phyloP scores from a whole-genome alignment of 2,888 invertebrate species.

The Spisula solida region DNA sequence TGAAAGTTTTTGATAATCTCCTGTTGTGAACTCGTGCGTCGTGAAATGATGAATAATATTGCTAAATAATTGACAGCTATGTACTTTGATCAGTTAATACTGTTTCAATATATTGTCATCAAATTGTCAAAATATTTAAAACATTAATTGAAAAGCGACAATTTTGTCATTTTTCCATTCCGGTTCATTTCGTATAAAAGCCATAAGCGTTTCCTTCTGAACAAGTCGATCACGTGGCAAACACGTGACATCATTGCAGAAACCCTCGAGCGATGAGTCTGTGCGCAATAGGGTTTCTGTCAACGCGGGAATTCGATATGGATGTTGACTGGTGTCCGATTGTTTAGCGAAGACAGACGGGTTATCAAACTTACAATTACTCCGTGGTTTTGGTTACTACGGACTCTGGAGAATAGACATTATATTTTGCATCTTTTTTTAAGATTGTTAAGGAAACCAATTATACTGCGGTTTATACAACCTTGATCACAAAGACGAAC shows the following conservation, averaged over 20 bases:
- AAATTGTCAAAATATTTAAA: slow-evolving; percentile 45
- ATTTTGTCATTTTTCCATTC: slow-evolving; percentile 33
- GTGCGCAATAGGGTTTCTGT: slow-evolving; percentile 60
- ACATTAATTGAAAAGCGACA: slow-evolving; percentile 39
- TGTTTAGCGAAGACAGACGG: slow-evolving; percentile 55
- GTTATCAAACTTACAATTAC: slow-evolving; percentile 65
- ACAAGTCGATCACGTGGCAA: slow-evolving; percentile 42
- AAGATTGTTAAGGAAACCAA: slow-evolving; percentile 10
- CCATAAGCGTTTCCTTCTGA: slow-evolving; percentile 16
- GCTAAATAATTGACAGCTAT: neutral
- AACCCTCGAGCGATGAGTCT: slow-evolving; percentile 40
- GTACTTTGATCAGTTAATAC: neutral
- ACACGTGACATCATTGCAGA: slow-evolving; percentile 50
- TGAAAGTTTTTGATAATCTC: too few relatives aligned
- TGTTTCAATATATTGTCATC: slow-evolving; percentile 10
- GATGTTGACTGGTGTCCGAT: slow-evolving; percentile 60
- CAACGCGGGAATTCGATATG: slow-evolving; percentile 51
- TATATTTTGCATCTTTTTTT: neutral
- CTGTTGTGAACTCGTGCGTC: neutral
- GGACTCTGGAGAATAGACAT: neutral
- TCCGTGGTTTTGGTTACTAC: neutral
- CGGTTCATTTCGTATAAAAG: slow-evolving; percentile 22
- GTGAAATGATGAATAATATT: neutral
- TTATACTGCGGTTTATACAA: neutral
- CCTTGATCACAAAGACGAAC: neutral